Conservation (phyloP, 1,140 invertebrate genomes). For the Drosophila varians region DNA sequence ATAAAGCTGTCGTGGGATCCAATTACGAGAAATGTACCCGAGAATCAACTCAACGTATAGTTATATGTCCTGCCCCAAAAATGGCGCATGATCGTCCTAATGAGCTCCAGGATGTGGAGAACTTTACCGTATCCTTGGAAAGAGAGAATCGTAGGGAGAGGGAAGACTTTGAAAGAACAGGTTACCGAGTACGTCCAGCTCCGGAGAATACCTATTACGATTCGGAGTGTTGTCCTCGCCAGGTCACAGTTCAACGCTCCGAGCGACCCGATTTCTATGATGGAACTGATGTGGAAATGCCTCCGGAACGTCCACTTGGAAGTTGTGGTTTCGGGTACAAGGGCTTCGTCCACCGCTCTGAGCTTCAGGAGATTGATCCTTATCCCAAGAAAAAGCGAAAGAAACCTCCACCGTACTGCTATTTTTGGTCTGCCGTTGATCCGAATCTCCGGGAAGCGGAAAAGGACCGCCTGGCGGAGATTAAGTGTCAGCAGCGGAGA, state of each 20-base stretch:
- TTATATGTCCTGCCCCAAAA: not conserved
- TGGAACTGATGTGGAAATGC: slow-evolving; percentile 11
- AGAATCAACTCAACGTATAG: not conserved
- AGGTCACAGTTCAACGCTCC: not conserved
- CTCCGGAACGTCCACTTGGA: not conserved
- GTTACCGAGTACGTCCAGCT: not conserved
- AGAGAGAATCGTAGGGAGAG: not conserved
- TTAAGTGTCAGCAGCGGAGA: not conserved
- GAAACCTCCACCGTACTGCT: slow-evolving; percentile 21
- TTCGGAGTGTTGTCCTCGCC: not conserved
- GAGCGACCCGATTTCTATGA: slow-evolving; percentile 1
- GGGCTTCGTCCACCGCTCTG: slow-evolving; percentile 14
- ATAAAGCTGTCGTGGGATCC: not conserved
- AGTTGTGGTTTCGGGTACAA: not conserved
- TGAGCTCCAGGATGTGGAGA: not conserved
- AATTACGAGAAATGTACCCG: not conserved
- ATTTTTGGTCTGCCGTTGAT: slow-evolving; percentile 23
- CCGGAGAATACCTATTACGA: slow-evolving; percentile 3
- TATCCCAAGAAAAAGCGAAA: not conserved
- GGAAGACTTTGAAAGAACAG: not conserved
- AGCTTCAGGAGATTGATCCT: not conserved
- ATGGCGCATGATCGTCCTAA: not conserved
- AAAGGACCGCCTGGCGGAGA: slow-evolving; percentile 5
- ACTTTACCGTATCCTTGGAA: not conserved
- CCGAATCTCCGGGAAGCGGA: slow-evolving; percentile 10